Base-by-base conservation (phyloP, 2,113 vertebrate species). In the Pseudolaguvia tuberculata region DNA sequence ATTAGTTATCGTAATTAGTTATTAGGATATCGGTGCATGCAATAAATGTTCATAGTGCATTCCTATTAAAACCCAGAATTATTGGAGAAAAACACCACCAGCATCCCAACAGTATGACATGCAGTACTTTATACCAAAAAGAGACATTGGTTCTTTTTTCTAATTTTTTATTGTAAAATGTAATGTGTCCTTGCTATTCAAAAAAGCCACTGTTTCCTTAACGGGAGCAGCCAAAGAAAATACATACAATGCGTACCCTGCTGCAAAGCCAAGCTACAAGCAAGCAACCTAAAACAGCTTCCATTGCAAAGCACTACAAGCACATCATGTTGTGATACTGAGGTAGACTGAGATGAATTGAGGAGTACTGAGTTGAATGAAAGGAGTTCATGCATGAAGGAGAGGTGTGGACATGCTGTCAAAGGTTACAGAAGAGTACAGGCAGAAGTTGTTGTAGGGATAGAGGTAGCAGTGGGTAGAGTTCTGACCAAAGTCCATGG, bases 401-500 rank as follows among this genome's bases (percentile, higher is more conserved):
- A 78, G 58, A 14, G 61, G 61, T 42, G 76, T 45, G 56, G 62
- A n/a, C 67, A 76, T 78, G 68, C 74, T 61, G 67, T 81, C 73
- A n/a, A 74, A 67, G 62, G 39, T 50, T 42, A 69, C 72, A 80
- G 0, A 0, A 84, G 85, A 31, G 90, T 80, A 95, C 93, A 98
- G 0, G 83, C 83, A 71, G 93, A 88, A 80, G 88, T 88, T 35
- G 89, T 88, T 31, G 88, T 88, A 2, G 72, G 87, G 21, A 90
- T 80, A 76, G 42, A 81, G 57, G 77, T 72, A 69, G 89, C 53
- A 57, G 56, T 69, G 59, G 31, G 48, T 72, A 21, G 70, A 29
- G 45, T 74, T 91, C 94, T 85, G 79, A 98, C 97, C 93, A 15
- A 99, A 98, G 87, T 99, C 94, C 57, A 98, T 90, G 84, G 93